phyloP scores from a whole-genome alignment of 2,797 vertebrate species.

The Notolabrus celidotus region DNA sequence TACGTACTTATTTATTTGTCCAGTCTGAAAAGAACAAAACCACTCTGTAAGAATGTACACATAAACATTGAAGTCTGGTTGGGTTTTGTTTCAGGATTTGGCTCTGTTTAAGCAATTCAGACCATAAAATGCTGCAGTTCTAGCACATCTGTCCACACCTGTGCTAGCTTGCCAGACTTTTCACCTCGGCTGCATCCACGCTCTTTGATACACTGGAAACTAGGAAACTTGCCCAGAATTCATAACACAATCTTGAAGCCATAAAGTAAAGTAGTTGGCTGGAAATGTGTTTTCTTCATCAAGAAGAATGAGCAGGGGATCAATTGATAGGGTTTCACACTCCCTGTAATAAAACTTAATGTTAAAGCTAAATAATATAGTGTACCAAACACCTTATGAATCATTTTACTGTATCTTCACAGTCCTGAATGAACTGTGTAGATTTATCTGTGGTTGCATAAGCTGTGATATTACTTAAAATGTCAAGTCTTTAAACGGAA shows the following conservation, averaged over 20 bases:
- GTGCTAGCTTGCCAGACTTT: constrained; percentile 50
- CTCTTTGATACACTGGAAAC: constrained; percentile 54
- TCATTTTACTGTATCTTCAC: constrained; percentile 24
- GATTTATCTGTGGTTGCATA: constrained; percentile 20
- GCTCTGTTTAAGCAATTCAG: constrained; percentile 21
- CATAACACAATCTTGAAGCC: constrained; percentile 41
- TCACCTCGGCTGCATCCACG: constrained; percentile 34
- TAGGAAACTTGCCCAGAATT: constrained; percentile 46
- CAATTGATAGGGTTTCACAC: constrained; percentile 36
- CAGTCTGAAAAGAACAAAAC: constrained; percentile 52
- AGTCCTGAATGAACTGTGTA: constrained; percentile 5
- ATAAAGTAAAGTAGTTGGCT: constrained; percentile 55
- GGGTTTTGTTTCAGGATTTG: constrained; percentile 44
- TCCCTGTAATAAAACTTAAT: constrained; percentile 24
- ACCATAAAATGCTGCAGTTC: constrained; percentile 41
- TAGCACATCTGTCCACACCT: constrained; percentile 56
- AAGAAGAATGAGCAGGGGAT: constrained; percentile 47
- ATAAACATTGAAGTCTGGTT: constrained; percentile 20
- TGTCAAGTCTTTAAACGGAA: constrained; percentile 5
- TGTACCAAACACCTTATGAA: constrained; percentile 30
- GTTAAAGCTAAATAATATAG: constrained; percentile 35
- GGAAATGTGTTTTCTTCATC: constrained; percentile 34
- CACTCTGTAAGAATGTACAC: constrained; percentile 27
- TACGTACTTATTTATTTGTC: constrained; percentile 76
- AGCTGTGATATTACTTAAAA: constrained; percentile 10